Conservation (phyloP, 2,113 vertebrate species). For the Xiphorhynchus elegans region DNA sequence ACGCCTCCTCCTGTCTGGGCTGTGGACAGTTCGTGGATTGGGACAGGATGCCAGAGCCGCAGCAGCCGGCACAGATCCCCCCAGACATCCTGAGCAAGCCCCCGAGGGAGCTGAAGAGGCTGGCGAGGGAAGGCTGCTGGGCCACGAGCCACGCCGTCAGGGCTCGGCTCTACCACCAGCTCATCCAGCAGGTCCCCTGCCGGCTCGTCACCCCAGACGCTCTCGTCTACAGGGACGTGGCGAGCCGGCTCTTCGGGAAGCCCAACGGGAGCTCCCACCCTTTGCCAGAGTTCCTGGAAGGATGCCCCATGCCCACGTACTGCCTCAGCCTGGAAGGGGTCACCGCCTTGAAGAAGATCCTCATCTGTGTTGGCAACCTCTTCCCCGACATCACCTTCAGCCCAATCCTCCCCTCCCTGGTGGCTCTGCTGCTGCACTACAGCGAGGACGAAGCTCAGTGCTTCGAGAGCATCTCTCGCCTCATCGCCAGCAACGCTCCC, state of each 20-base stretch:
- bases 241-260: slow-evolving; percentile 75
- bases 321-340: slow-evolving; percentile 81
- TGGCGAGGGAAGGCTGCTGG: slow-evolving; percentile 84
- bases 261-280: slow-evolving; percentile 72
- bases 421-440: slow-evolving; percentile 86
- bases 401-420: slow-evolving; percentile 81
- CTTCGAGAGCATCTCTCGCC: slow-evolving; percentile 80
- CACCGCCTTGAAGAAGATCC: slow-evolving; percentile 82
- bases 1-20: slow-evolving; percentile 70
- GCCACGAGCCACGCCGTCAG: slow-evolving; percentile 72
- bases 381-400: slow-evolving; percentile 86
- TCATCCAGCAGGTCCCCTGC: slow-evolving; percentile 79
- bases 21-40: slow-evolving; percentile 85
- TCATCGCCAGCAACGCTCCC: slow-evolving; percentile 80
- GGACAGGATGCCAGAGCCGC: slow-evolving; percentile 75
- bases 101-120: slow-evolving; percentile 77
- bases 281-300: slow-evolving; percentile 83
- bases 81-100: slow-evolving; percentile 67
- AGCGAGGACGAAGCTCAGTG: slow-evolving; percentile 85
- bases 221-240: slow-evolving; percentile 69
- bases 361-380: slow-evolving; percentile 76
- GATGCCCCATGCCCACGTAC: slow-evolving; percentile 81
- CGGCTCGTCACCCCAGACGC: slow-evolving; percentile 73
- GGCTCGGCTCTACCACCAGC: slow-evolving; percentile 82
- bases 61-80: slow-evolving; percentile 49